Conservation (phyloP, 2,113 vertebrate genomes). For the Aspiorhynchus laticeps region DNA sequence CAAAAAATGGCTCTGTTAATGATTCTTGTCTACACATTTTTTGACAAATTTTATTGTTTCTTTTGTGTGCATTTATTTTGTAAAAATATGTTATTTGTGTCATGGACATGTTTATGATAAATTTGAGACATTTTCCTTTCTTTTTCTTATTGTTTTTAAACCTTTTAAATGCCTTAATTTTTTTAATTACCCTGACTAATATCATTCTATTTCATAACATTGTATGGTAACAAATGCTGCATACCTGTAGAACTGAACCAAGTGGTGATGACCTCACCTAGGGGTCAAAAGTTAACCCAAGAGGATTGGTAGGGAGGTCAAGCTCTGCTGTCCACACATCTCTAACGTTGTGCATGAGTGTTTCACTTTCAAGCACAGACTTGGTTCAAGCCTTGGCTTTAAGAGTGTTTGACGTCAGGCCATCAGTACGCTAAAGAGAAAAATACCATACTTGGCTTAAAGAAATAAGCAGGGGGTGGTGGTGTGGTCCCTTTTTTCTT, state of each 20-base stretch:
- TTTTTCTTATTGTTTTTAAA: background rate
- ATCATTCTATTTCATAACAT: background rate
- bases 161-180: background rate
- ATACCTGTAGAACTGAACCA: background rate
- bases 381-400: background rate
- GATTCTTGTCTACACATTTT: background rate
- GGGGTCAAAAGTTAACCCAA: conserved; percentile 1
- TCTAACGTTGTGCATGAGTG: background rate
- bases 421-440: background rate
- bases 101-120: too few species aligned
- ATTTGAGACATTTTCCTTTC: too few species aligned
- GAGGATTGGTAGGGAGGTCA: conserved; percentile 17
- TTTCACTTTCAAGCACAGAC: conserved; percentile 16
- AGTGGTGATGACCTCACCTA: background rate
- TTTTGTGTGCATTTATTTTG: too few species aligned
- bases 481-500: background rate
- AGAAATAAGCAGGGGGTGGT: background rate
- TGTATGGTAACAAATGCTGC: background rate
- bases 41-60: too few species aligned
- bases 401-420: background rate
- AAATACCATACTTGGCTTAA: background rate
- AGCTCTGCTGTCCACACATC: background rate
- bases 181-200: background rate
- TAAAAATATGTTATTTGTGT: too few species aligned
- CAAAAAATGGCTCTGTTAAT: background rate